phyloP scores from a whole-genome alignment of 2,113 vertebrate genomes.

The Antigone vipio region DNA sequence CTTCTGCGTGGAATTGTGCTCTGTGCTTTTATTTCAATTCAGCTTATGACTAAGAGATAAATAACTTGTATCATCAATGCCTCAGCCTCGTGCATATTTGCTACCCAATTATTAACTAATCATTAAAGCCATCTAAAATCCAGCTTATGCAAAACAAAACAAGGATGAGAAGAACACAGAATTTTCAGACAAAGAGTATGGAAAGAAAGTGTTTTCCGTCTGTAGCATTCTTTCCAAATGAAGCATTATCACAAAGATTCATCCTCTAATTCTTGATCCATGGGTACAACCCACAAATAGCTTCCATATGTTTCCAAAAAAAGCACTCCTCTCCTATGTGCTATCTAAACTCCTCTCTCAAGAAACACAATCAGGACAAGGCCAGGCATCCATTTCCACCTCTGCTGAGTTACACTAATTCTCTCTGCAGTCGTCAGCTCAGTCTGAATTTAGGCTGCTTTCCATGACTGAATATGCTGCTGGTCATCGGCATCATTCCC shows the following conservation, averaged over 20 bases:
- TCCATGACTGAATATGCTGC: not conserved
- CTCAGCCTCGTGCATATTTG: not conserved
- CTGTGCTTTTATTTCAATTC: not conserved
- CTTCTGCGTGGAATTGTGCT: not conserved
- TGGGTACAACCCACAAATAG: constrained; percentile 15
- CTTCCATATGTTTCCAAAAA: constrained; percentile 13
- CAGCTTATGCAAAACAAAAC: constrained; percentile 15
- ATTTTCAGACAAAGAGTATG: not conserved
- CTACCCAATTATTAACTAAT: constrained; percentile 31
- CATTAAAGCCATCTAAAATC: constrained; percentile 35
- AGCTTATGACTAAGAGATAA: constrained; percentile 11
- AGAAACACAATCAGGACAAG: not conserved
- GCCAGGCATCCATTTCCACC: not conserved
- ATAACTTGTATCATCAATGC: not conserved
- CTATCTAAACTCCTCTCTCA: not conserved
- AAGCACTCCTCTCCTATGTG: not conserved
- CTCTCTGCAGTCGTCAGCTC: not conserved
- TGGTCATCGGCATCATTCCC: not conserved
- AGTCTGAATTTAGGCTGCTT: not conserved
- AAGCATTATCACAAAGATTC: not conserved
- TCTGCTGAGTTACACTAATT: not conserved
- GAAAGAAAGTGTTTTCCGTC: not conserved
- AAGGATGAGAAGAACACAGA: not conserved
- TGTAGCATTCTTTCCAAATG: not conserved
- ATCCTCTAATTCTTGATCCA: not conserved